Evolutionary conservation across 2,888 invertebrate species (phyloP).

Genomic region (Nycteola revayana): DNA sequence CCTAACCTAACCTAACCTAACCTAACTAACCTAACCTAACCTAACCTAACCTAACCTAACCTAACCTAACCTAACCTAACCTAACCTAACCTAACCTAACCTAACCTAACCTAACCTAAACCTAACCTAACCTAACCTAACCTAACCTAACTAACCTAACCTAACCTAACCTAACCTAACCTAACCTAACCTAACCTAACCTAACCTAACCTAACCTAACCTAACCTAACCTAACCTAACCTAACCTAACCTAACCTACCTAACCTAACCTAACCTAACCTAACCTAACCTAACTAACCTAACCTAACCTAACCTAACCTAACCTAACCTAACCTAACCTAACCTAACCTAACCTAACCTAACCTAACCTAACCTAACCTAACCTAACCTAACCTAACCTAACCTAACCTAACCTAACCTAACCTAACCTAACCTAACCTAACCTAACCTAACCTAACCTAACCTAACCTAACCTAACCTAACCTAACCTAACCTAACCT

Average conservation of each 20-base stretch:
- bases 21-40: slow-evolving; percentile 20
- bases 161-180: slow-evolving; percentile 15
- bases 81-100: slow-evolving; percentile 23
- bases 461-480: slow-evolving; percentile 17
- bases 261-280: slow-evolving; percentile 25
- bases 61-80: slow-evolving; percentile 14
- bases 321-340: slow-evolving; percentile 19
- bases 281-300: slow-evolving; percentile 21
- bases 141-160: slow-evolving; percentile 13
- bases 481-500: slow-evolving; percentile 14
- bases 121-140: slow-evolving; percentile 15
- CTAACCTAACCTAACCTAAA: slow-evolving; percentile 18
- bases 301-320: slow-evolving; percentile 24
- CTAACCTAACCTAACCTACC: slow-evolving; percentile 22
- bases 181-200: slow-evolving; percentile 17
- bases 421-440: slow-evolving; percentile 19
- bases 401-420: slow-evolving; percentile 16
- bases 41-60: slow-evolving; percentile 22
- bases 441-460: slow-evolving; percentile 17
- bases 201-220: slow-evolving; percentile 24
- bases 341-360: slow-evolving; percentile 22
- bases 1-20: slow-evolving; percentile 13
- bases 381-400: slow-evolving; percentile 18
- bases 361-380: slow-evolving; percentile 22
- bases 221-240: slow-evolving; percentile 27